phyloP scores from a whole-genome alignment of 1,140 invertebrate species.

The Solenopsis fugax region DNA sequence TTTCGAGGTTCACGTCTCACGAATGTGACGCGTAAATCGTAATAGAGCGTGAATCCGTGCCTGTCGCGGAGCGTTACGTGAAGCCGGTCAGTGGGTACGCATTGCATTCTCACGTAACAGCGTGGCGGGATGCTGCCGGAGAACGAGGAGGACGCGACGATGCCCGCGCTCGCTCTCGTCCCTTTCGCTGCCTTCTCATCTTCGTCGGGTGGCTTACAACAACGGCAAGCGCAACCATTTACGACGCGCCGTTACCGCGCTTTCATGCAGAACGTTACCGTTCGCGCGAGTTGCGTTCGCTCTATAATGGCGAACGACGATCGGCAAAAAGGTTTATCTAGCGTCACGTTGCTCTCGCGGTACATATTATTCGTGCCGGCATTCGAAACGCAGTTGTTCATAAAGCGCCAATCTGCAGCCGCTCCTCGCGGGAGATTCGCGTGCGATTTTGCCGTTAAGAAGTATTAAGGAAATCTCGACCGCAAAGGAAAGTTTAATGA shows the following conservation, averaged over 20 bases:
- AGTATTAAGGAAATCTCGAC: background rate
- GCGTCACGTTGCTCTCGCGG: constrained; percentile 29
- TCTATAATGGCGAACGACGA: constrained; percentile 34
- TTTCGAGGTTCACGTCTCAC: background rate
- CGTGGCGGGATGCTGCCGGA: constrained; percentile 57
- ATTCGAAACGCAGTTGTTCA: background rate
- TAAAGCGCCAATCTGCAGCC: background rate
- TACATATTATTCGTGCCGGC: background rate
- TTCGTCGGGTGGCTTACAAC: constrained; percentile 73
- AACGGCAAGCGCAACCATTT: constrained; percentile 59
- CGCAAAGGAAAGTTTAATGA: background rate
- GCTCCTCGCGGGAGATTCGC: background rate
- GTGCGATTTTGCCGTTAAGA: background rate
- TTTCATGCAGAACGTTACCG: constrained; percentile 65
- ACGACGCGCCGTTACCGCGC: constrained; percentile 44
- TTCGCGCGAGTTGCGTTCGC: constrained; percentile 29
- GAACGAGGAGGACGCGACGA: constrained; percentile 4
- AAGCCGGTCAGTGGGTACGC: constrained; percentile 80
- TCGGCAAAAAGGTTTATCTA: constrained; percentile 48
- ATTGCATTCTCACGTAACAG: constrained; percentile 78
- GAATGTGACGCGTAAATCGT: constrained; percentile 2
- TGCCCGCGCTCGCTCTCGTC: constrained; percentile 46
- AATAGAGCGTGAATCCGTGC: constrained; percentile 22
- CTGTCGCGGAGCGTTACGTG: constrained; percentile 70
- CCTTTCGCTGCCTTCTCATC: constrained; percentile 73